Base-by-base conservation (phyloP, 1,140 invertebrate species). In the Neodiprion pinetum region DNA sequence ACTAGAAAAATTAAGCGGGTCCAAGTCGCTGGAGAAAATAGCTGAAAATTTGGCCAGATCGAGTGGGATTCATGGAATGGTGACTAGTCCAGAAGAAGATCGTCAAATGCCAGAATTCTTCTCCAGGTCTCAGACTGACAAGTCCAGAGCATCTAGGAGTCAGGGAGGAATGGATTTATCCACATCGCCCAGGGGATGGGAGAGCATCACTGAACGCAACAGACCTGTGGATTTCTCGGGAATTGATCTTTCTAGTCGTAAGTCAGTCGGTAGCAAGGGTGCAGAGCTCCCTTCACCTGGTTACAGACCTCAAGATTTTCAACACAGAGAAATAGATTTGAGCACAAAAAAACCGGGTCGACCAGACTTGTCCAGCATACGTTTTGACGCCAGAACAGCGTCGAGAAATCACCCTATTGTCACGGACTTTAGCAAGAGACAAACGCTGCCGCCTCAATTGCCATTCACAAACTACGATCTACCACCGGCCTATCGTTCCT, bases 221-320 rank as follows among this genome's bases (percentile, higher is more conserved):
- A 80, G 78, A 21, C 85, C 86, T 0, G 80, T 88, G 12, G 86
- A 88, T 76, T 88, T 87, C 66, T 88, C 86, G 0, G 86, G 88
- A 12, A 87, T 88, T 9, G 87, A 89, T 80, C 77, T 89, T 66
- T 88, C 86, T 75, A 89, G 84, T 85, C 86, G 85, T 21, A 87
- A 83, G 75, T 61, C 75, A 7, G 53, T 17, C 11, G 8, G 53
- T 61, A 72, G 78, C 0, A 85, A 85, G 72, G 77, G 80, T 9
- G 50, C 82, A 11, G 83, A 85, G 9, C 9, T 85, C 8, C 78
- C 80, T 3, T 75, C 78, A 11, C 47, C 70, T 17, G 80, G 49
- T 0, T 87, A 84, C 14, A 79, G 84, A 23, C 40, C 82, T 4
- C 87, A 85, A 49, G 85, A 87, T 8, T 84, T 85, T 67, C 86